Evolutionary conservation across 2,113 vertebrate genomes (phyloP), one percentile per base, ranked within the genome.

Genomic region (Limnothrissa miodon): DNA sequence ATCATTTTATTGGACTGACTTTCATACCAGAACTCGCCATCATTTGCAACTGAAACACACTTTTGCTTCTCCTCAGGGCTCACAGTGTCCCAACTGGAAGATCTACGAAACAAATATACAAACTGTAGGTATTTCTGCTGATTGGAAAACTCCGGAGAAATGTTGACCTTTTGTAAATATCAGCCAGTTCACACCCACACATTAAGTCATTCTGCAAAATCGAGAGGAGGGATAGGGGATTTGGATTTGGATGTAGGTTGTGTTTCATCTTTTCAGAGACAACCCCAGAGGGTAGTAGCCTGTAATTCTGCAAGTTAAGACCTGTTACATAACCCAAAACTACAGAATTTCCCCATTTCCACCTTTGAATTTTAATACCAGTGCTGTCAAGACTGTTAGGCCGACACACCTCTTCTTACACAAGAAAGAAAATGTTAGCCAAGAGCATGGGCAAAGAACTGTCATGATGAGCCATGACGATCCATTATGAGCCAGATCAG

Each of bases 21-120:
- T 74, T 74, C 33, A 87, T 89, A 95, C 94, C 94, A 95, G 85
- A 95, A 95, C 83, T 95, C 93, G 15, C 94, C 93, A 83, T 95
- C 87, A 0, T 95, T 80, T 6, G 0, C 56, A 29, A 90, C 84
- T 39, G 78, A 39, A 0, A 39, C 86, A 36, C 86, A 92, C 5
- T 0, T 39, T 0, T 83, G 59, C 1, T 82, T 86, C 3, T 94
- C 93, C 17, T 91, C 2, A 23, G 83, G 8, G 78, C 86, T 91
- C 62, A 94, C 87, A 0, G 48, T 90, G 17, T 86, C 0, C 94
- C 94, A 95, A 46, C 87, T 78, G 8, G 84, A 17, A 15, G 94
- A 95, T 39, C 94, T 95, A 39, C 8, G 36, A 36, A 36, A 0
- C 83, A 70, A 48, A 78, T 23, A 13, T 79, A n/a, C 45, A 42